Evolutionary conservation across 2,113 vertebrate species (phyloP).

Genomic region (Copsychus sechellarum): DNA sequence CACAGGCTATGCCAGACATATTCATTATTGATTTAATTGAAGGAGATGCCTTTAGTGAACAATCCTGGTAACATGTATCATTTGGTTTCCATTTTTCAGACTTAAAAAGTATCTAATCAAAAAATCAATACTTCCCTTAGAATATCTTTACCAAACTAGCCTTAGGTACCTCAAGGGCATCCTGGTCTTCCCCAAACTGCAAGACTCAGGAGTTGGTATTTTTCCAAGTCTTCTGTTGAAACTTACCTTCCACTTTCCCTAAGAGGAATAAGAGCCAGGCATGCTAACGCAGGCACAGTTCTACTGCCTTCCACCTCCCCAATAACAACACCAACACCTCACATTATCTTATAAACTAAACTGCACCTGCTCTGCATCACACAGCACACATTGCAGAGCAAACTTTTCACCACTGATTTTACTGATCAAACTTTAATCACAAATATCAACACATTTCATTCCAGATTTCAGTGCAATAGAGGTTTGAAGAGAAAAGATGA

Average conservation of each 20-base stretch:
- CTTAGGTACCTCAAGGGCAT: neutral
- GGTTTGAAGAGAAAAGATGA: neutral
- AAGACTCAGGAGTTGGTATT: fast-evolving
- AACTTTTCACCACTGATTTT: neutral
- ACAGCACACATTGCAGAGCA: neutral
- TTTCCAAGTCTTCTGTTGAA: neutral
- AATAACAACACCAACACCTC: fast-evolving
- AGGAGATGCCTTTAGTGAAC: neutral
- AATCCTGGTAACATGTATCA: neutral
- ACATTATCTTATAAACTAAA: neutral
- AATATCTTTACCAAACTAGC: fast-evolving
- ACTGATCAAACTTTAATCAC: neutral
- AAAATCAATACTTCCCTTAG: neutral
- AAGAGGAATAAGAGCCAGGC: neutral
- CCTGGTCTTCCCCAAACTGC: neutral
- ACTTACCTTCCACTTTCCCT: neutral
- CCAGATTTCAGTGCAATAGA: neutral
- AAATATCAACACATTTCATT: neutral
- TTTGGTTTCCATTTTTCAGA: neutral
- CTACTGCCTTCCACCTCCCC: neutral
- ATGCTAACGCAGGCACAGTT: neutral
- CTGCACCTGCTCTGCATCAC: neutral
- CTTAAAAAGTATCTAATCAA: neutral
- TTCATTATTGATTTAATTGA: neutral
- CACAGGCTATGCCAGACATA: neutral